Evolutionary conservation across 2,888 invertebrate species (phyloP).

Genomic region (Vesta saturnalis): DNA sequence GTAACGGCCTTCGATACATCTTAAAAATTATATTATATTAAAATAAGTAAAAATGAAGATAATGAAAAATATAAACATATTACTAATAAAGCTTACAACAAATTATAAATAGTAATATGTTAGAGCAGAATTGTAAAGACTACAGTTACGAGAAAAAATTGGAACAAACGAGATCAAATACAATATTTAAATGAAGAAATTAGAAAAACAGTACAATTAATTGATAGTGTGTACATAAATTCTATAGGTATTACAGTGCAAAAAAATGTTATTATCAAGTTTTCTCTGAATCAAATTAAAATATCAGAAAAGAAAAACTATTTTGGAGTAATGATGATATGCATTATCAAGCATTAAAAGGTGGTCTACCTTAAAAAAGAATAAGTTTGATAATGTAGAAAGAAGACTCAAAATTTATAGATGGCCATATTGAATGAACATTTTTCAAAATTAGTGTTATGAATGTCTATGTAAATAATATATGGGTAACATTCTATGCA

Average conservation of each 20-base stretch:
- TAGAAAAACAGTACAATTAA: conserved; percentile 34
- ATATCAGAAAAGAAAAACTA: conserved; percentile 49
- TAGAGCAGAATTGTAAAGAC: conserved; percentile 25
- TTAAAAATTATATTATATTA: conserved; percentile 16
- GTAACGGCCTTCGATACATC: neutral
- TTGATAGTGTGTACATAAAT: conserved; percentile 31
- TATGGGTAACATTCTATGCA: too few species aligned
- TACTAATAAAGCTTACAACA: conserved; percentile 26
- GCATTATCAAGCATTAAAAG: conserved; percentile 49
- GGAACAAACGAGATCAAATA: conserved; percentile 12
- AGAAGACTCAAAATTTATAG: conserved; percentile 24
- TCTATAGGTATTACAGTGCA: conserved; percentile 40
- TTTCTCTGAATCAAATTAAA: conserved; percentile 52
- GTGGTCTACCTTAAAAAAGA: conserved; percentile 46
- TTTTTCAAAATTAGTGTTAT: too few species aligned
- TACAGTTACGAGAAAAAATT: conserved; percentile 16
- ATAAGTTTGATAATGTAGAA: conserved; percentile 26
- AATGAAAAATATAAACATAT: conserved; percentile 41
- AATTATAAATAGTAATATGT: conserved; percentile 24
- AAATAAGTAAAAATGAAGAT: conserved; percentile 5
- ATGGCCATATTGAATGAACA: too few species aligned
- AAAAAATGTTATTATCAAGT: conserved; percentile 47
- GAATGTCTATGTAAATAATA: too few species aligned
- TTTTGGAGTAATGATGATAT: conserved; percentile 53
- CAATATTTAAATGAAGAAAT: conserved; percentile 37